Evolutionary conservation across 2,888 invertebrate species (phyloP).

Genomic region (Cacoxenus indagator): DNA sequence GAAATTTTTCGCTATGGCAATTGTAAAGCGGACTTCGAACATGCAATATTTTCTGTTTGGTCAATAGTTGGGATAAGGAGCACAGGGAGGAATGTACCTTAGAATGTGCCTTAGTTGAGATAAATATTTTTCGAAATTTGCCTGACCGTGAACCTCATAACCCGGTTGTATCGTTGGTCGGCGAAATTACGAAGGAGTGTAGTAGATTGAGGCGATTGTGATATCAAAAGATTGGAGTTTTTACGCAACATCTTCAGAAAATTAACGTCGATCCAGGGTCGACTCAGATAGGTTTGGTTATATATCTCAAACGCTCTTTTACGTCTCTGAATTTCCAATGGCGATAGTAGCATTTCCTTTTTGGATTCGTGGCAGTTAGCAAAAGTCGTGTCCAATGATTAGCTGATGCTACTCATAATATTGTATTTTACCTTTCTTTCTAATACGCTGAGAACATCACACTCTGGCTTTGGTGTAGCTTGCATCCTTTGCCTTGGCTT

Average conservation of each 20-base stretch:
- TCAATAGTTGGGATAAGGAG: not conserved
- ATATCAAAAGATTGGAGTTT: conserved; percentile 49
- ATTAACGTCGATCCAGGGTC: conserved; percentile 59
- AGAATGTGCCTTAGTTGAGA: no score
- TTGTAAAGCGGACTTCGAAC: conserved; percentile 63
- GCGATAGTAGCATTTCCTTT: conserved; percentile 55
- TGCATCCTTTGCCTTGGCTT: conserved; percentile 36
- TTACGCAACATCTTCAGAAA: conserved; percentile 53
- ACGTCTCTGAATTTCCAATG: conserved; percentile 59
- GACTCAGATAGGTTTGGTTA: conserved; percentile 62
- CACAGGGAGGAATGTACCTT: not conserved
- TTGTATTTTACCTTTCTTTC: conserved; percentile 50
- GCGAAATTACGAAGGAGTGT: conserved; percentile 46
- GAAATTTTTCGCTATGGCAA: conserved; percentile 44
- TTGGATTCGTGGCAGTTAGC: not conserved
- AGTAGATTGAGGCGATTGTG: conserved; percentile 48
- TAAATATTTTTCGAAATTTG: no score
- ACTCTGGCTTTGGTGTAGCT: conserved; percentile 54
- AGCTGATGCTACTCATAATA: not conserved
- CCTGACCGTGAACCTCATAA: conserved; percentile 55
- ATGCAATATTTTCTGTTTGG: conserved; percentile 66
- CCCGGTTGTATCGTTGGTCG: conserved; percentile 47
- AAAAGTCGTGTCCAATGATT: not conserved
- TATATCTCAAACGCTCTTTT: conserved; percentile 56
- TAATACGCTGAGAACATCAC: conserved; percentile 63